These are phyloP conservation scores for Tachuris rubrigastra DNA, from an alignment of 2,113 vertebrate species.

Conservation along the genomic window DNA sequence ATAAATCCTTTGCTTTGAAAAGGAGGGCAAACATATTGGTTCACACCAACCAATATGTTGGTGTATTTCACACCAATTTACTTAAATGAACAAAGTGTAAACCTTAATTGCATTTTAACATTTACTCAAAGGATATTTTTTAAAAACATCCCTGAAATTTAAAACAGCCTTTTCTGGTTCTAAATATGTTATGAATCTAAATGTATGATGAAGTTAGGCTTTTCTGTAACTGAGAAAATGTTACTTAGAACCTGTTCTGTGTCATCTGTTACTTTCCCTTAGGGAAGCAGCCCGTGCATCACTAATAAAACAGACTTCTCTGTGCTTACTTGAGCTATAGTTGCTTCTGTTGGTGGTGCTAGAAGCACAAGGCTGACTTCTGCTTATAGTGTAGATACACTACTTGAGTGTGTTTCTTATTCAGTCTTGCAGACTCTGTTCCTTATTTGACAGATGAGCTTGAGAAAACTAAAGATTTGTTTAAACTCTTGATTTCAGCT, in stretches of 20 bases:
- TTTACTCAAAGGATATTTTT: background rate
- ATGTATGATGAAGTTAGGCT: background rate
- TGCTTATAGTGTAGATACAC: background rate
- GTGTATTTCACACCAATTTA: background rate
- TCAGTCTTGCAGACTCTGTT: background rate
- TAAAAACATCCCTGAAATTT: background rate
- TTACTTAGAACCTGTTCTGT: background rate
- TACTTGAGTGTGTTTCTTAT: background rate
- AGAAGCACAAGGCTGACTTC: background rate
- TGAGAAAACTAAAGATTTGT: background rate
- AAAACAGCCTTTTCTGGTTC: background rate
- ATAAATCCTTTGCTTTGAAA: background rate
- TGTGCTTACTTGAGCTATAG: background rate
- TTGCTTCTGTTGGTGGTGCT: background rate
- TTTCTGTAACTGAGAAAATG: background rate
- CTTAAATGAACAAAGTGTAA: slow-evolving; percentile 7
- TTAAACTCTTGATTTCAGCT: background rate
- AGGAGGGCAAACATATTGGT: background rate
- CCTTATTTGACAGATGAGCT: background rate
- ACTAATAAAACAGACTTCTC: background rate
- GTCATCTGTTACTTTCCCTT: background rate
- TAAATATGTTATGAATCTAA: background rate
- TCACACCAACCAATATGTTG: background rate
- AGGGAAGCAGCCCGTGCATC: background rate
- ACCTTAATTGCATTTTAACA: background rate